phyloP scores from a whole-genome alignment of 2,888 invertebrate species.

The Salpingus planirostris region DNA sequence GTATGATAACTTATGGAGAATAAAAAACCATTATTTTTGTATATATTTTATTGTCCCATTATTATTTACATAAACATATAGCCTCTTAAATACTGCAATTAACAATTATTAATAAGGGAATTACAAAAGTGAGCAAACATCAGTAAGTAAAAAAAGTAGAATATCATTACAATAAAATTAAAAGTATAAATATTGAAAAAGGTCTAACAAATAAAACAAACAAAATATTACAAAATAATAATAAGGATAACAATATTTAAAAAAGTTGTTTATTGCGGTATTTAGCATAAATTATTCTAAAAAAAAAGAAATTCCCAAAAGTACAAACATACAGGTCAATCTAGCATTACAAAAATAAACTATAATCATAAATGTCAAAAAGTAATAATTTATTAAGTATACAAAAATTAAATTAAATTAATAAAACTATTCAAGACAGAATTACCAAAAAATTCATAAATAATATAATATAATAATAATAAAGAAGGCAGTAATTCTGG shows the following conservation, averaged over 20 bases:
- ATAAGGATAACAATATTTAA: no score
- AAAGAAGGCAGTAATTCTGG: no score
- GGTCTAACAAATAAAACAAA: no score
- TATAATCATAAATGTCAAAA: not conserved
- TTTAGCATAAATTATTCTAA: no score
- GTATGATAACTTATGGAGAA: no score
- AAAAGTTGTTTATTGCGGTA: no score
- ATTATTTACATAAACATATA: slow-evolving; percentile 16
- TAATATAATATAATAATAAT: no score
- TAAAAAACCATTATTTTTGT: slow-evolving; percentile 11
- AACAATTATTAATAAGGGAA: slow-evolving; percentile 11
- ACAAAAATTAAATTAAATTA: not conserved
- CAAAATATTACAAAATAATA: no score
- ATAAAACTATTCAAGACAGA: slow-evolving; percentile 1
- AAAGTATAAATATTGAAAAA: slow-evolving; percentile 6
- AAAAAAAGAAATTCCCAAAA: no score
- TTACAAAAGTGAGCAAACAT: slow-evolving; percentile 13
- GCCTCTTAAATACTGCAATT: slow-evolving; percentile 18
- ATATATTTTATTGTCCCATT: slow-evolving; percentile 18
- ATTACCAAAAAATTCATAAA: no score
- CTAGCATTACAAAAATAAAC: slow-evolving; percentile 5
- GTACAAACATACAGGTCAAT: no score
- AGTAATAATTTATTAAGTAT: not conserved
- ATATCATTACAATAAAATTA: not conserved
- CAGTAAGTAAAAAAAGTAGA: slow-evolving; percentile 6